Evolutionary conservation across 2,797 vertebrate genomes (phyloP).

Genomic region (Micromesistius poutassou): DNA sequence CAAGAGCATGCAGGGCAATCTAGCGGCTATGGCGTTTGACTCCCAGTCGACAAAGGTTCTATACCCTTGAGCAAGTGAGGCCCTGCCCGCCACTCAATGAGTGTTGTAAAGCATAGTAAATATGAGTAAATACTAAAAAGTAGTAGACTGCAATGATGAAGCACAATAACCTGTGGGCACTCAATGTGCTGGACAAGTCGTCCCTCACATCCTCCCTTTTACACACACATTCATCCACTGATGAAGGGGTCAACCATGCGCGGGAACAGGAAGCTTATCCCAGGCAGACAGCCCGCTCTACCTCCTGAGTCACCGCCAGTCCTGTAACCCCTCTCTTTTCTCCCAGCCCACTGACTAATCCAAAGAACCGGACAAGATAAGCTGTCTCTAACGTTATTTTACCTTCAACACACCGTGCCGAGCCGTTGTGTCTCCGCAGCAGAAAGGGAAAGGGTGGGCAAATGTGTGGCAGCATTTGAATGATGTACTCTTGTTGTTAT

Average conservation of each 20-base stretch:
- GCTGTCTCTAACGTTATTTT: neutral
- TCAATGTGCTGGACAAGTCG: neutral
- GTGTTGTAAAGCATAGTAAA: neutral
- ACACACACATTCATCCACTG: neutral
- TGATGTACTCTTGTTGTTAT: neutral
- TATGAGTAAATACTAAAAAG: neutral
- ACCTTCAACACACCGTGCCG: neutral
- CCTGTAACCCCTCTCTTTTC: neutral
- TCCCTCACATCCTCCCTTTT: neutral
- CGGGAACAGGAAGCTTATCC: neutral
- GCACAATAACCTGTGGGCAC: neutral
- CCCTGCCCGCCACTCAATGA: neutral
- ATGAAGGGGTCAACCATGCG: neutral
- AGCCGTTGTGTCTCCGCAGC: neutral
- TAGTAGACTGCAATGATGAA: neutral
- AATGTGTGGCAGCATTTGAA: neutral
- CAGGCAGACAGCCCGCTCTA: neutral
- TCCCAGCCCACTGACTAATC: neutral
- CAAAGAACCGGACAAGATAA: neutral
- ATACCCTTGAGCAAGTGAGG: neutral
- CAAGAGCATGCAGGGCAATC: neutral
- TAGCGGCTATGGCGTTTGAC: neutral
- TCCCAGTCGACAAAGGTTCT: neutral
- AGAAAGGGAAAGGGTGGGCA: neutral
- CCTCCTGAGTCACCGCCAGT: neutral